A percentile compares a stretch with the other conserved stretches of the same genome.
phyloP scores from a whole-genome alignment of 1,140 invertebrate species.

The Caenorhabditis briggsae region DNA sequence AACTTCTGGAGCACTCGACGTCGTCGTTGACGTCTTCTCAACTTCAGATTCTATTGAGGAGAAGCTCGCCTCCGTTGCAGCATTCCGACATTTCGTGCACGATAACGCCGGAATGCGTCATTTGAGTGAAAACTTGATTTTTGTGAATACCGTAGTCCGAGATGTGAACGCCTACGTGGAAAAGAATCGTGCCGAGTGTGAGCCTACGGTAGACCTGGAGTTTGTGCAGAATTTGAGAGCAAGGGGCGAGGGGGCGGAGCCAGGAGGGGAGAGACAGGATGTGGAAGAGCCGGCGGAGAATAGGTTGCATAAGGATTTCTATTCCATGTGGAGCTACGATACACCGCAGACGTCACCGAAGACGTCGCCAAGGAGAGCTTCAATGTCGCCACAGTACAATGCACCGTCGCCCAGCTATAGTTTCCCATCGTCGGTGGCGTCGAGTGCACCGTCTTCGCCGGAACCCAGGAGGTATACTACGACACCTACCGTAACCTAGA shows the following conservation, averaged over 20 bases:
- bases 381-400: slow-evolving; percentile 10
- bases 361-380: slow-evolving; percentile 10
- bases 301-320: slow-evolving; percentile 58
- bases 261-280: background rate
- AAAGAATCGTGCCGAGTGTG: slow-evolving; percentile 33
- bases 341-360: slow-evolving; percentile 43
- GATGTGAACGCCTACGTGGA: slow-evolving; percentile 53
- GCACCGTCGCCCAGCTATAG: slow-evolving; percentile 13
- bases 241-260: background rate
- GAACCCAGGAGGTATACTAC: background rate
- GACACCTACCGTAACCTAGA: too few species aligned
- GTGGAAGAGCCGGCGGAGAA: slow-evolving; percentile 1
- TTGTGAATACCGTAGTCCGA: slow-evolving; percentile 58
- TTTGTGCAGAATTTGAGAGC: slow-evolving; percentile 19
- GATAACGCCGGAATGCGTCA: slow-evolving; percentile 58
- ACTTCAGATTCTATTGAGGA: background rate
- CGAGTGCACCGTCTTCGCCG: background rate
- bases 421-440: slow-evolving; percentile 15
- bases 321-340: slow-evolving; percentile 53
- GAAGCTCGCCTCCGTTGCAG: background rate
- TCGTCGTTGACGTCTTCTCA: slow-evolving; percentile 49
- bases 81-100: slow-evolving; percentile 57
- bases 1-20: slow-evolving; percentile 53
- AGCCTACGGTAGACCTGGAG: background rate
- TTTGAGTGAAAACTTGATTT: slow-evolving; percentile 6